These are phyloP conservation scores for Alca torda DNA, from an alignment of 2,797 vertebrate species.

Conservation along the genomic window DNA sequence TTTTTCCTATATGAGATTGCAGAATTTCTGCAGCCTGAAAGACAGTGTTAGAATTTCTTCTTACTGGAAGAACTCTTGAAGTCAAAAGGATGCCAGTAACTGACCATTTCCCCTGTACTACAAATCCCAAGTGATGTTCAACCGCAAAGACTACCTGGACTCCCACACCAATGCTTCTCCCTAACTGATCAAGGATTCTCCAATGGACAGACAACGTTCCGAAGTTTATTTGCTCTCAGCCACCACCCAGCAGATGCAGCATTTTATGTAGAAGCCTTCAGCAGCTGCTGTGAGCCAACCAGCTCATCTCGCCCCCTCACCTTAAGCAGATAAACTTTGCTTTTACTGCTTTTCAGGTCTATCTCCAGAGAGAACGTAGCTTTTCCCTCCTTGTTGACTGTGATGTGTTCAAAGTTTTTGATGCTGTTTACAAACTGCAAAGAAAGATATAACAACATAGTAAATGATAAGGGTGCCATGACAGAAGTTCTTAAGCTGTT, in stretches of 20 bases:
- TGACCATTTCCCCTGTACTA: background rate
- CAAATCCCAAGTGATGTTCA: background rate
- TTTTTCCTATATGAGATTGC: background rate
- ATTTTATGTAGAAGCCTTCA: background rate
- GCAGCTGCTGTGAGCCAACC: background rate
- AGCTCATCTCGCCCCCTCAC: conserved; percentile 64
- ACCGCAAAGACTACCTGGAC: background rate
- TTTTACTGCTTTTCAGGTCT: conserved; percentile 83
- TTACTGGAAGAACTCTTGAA: background rate
- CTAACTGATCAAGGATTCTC: background rate
- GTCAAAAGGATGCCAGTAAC: background rate
- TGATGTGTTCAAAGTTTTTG: conserved; percentile 81
- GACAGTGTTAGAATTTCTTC: background rate
- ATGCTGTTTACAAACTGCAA: conserved; percentile 82
- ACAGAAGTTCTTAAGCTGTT: background rate
- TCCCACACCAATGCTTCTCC: background rate
- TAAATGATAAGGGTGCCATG: background rate
- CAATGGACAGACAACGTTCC: background rate
- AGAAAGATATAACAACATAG: background rate
- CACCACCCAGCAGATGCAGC: background rate
- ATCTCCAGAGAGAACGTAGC: conserved; percentile 87
- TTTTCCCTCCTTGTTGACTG: conserved; percentile 73
- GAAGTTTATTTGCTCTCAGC: background rate
- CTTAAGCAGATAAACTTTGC: conserved; percentile 89
- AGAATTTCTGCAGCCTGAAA: background rate